Evolutionary conservation across 2,797 vertebrate species (phyloP).

Genomic region (Limosa lapponica): DNA sequence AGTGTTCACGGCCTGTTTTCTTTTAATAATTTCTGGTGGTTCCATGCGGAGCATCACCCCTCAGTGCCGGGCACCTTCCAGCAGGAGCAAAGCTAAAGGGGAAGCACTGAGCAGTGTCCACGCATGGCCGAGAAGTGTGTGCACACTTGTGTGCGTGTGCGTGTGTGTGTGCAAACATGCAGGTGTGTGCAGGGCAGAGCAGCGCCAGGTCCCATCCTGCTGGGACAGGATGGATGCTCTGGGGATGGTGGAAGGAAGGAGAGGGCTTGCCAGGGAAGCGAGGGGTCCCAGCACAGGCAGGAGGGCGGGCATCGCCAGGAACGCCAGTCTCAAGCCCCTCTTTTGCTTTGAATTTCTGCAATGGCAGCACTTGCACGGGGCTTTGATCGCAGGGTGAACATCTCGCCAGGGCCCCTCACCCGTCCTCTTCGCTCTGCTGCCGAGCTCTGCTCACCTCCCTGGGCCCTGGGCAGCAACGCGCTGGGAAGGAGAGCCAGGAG

Average conservation of each 20-base stretch:
- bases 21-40: not conserved
- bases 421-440: not conserved
- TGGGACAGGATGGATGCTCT: not conserved
- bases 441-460: not conserved
- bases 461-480: fast-evolving
- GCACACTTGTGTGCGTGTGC: fast-evolving
- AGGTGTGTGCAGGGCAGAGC: not conserved
- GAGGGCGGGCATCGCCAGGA: fast-evolving
- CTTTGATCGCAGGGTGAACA: fast-evolving
- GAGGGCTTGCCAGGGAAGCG: fast-evolving
- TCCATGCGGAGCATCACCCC: not conserved
- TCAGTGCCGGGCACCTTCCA: fast-evolving
- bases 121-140: fast-evolving
- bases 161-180: not conserved
- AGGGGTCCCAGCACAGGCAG: not conserved
- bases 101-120: not conserved
- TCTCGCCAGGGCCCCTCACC: fast-evolving
- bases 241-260: not conserved
- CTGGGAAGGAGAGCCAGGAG: not conserved
- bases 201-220: not conserved
- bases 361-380: fast-evolving
- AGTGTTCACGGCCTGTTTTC: not conserved
- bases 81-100: not conserved
- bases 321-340: fast-evolving
- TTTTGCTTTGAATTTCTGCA: not conserved